Conservation (phyloP, 2,888 invertebrate genomes). For the Amphiduros pacificus region DNA sequence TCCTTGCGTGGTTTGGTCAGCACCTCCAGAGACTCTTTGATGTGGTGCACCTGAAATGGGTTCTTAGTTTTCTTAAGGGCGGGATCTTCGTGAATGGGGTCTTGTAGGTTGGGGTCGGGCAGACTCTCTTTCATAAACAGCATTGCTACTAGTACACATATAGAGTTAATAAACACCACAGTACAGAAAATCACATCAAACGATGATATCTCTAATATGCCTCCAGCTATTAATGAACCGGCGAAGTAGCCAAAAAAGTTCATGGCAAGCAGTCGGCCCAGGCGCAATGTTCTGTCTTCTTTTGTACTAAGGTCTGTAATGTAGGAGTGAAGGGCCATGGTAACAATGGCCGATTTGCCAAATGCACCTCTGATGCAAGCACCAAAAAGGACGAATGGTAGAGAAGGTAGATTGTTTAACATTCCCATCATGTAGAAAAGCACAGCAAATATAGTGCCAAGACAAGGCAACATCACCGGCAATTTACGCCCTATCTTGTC, state of each 20-base stretch:
- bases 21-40: constrained; percentile 42
- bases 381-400: constrained; percentile 47
- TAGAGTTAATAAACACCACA: constrained; percentile 43
- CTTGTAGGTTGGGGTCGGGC: neutral
- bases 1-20: constrained; percentile 35
- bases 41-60: constrained; percentile 24
- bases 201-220: constrained; percentile 40
- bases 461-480: constrained; percentile 52
- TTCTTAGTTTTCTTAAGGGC: neutral
- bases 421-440: constrained; percentile 46
- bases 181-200: constrained; percentile 35
- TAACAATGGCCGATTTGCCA: constrained; percentile 58
- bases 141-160: constrained; percentile 42
- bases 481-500: constrained; percentile 53
- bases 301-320: constrained; percentile 50
- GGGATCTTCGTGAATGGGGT: neutral
- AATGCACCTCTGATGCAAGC: constrained; percentile 50
- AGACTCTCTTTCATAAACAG: constrained; percentile 27
- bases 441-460: constrained; percentile 52
- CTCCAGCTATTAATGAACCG: constrained; percentile 46
- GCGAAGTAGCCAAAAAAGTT: constrained; percentile 56
- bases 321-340: constrained; percentile 59
- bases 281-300: constrained; percentile 46
- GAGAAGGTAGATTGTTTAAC: constrained; percentile 24
- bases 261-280: constrained; percentile 55